Conservation (phyloP, 2,888 invertebrate genomes). For the Cyrtodaria siliqua region DNA sequence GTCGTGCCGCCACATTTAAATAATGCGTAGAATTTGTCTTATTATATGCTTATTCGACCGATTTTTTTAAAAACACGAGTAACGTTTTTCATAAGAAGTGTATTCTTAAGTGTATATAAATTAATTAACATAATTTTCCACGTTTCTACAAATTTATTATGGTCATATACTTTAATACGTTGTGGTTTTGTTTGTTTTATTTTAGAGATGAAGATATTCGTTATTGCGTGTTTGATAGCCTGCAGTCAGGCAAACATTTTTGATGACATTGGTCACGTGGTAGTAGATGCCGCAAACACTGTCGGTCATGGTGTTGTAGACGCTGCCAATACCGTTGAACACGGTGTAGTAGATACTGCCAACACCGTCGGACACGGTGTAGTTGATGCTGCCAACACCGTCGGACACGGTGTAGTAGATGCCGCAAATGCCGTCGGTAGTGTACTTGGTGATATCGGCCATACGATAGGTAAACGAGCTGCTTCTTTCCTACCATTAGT, state of each 20-base stretch:
- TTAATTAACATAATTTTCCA: too few species aligned
- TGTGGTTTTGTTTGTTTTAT: too few species aligned
- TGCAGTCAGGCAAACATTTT: conserved; percentile 34
- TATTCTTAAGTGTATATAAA: too few species aligned
- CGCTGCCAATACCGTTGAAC: conserved; percentile 40
- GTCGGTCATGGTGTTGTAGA: conserved; percentile 22
- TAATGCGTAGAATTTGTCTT: too few species aligned
- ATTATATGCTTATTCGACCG: too few species aligned
- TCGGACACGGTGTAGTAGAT: conserved; percentile 34
- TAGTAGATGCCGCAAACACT: conserved; percentile 4
- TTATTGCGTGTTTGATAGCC: conserved; percentile 37
- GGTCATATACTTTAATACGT: too few species aligned
- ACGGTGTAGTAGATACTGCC: conserved; percentile 48
- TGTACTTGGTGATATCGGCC: conserved; percentile 8
- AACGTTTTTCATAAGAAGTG: too few species aligned
- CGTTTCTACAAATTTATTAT: too few species aligned
- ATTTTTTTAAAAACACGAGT: too few species aligned
- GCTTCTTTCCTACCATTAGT: too few species aligned
- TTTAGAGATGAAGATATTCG: conserved; percentile 39
- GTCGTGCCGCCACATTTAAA: too few species aligned
- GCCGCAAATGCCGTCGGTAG: conserved; percentile 30
- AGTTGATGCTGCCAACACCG: conserved; percentile 34
- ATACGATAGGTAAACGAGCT: conserved; percentile 13
- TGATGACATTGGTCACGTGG: conserved; percentile 19
- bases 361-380: conserved; percentile 38